Evolutionary conservation across 2,797 vertebrate species (phyloP).

Genomic region (Thalassophryne amazonica): DNA sequence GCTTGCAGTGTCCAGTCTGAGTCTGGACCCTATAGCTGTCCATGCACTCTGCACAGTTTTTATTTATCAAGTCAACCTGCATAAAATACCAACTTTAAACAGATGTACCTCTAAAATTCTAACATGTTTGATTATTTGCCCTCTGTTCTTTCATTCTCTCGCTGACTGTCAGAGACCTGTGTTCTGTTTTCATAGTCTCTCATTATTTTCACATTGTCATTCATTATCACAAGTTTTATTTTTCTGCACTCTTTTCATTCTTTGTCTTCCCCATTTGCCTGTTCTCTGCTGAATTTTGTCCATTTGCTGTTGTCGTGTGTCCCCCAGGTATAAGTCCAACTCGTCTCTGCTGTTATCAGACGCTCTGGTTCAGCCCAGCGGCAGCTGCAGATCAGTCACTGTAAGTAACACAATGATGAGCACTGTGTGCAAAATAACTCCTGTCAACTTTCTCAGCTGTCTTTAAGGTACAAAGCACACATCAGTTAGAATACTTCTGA

Average conservation of each 20-base stretch:
- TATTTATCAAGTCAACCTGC: too few species aligned
- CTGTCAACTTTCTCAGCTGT: too few species aligned
- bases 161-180: too few species aligned
- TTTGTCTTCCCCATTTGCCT: background rate
- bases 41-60: too few species aligned
- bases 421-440: too few species aligned
- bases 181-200: background rate
- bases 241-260: background rate
- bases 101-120: too few species aligned
- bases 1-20: too few species aligned
- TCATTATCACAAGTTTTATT: background rate
- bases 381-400: constrained; percentile 88
- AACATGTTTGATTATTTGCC: background rate
- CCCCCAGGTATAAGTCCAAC: constrained; percentile 89
- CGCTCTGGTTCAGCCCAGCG: constrained; percentile 90
- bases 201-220: background rate
- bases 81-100: too few species aligned
- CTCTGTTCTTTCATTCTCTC: background rate
- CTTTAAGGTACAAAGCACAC: too few species aligned
- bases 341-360: constrained; percentile 92
- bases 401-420: constrained; percentile 79
- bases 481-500: too few species aligned
- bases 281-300: constrained; percentile 1
- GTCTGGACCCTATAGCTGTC: too few species aligned
- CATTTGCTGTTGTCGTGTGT: background rate